A percentile compares a stretch with the other conserved stretches of the same genome.
Conservation (phyloP, 1,140 invertebrate species). For the Holotrichia oblita region DNA sequence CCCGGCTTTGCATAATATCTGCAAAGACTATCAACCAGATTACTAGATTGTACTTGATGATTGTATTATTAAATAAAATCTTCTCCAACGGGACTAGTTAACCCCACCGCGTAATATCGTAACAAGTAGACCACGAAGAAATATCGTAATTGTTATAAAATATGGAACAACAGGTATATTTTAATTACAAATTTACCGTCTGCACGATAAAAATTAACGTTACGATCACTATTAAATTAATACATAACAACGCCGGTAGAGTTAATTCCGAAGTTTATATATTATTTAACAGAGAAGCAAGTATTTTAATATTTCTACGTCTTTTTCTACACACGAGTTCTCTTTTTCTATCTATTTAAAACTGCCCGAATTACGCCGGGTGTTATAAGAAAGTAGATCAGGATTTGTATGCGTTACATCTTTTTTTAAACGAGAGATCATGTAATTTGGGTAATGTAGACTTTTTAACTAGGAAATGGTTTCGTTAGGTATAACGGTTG, state of each 20-base stretch:
- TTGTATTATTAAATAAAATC: neutral
- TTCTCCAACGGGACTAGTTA: neutral
- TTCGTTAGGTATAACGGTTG: neutral
- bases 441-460: neutral
- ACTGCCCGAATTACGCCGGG: neutral
- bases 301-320: neutral
- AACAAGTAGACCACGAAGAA: constrained; percentile 26
- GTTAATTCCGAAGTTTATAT: neutral
- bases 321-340: neutral
- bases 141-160: constrained; percentile 33
- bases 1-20: neutral
- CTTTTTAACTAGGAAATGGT: neutral
- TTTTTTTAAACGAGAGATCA: neutral
- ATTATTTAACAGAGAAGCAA: constrained; percentile 13
- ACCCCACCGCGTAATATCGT: neutral
- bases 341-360: constrained; percentile 21
- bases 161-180: constrained; percentile 22
- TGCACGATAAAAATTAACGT: constrained; percentile 26
- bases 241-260: neutral
- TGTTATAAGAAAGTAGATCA: constrained; percentile 9
- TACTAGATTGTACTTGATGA: neutral
- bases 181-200: constrained; percentile 18
- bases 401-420: neutral
- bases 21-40: neutral
- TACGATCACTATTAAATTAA: neutral